Evolutionary conservation across 2,797 vertebrate genomes (phyloP).

Genomic region (Pteronotus mesoamericanus): DNA sequence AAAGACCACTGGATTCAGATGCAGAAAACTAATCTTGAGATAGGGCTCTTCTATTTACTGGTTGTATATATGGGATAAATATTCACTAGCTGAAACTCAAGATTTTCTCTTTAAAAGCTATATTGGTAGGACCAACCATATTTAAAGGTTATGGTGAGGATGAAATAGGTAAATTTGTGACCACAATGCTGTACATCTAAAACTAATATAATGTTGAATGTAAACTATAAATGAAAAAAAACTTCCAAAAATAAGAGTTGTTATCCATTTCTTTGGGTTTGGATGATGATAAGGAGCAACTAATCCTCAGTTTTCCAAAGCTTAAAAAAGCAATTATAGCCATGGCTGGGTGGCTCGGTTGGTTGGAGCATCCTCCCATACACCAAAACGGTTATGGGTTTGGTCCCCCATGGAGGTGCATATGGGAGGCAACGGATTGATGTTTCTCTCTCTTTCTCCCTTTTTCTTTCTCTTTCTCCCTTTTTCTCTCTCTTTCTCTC

Average conservation of each 20-base stretch:
- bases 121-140: neutral
- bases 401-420: too few species aligned
- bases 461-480: too few species aligned
- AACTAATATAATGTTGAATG: neutral
- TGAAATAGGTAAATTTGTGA: neutral
- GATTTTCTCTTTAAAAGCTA: neutral
- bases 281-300: neutral
- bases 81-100: neutral
- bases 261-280: neutral
- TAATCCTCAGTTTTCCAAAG: neutral
- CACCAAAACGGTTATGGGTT: too few species aligned
- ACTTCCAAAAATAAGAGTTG: neutral
- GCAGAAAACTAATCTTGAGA: neutral
- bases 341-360: too few species aligned
- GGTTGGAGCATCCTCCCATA: too few species aligned
- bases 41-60: neutral
- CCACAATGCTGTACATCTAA: neutral
- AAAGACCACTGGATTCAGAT: neutral
- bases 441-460: too few species aligned
- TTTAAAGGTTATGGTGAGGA: neutral
- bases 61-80: neutral
- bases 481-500: too few species aligned
- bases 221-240: neutral
- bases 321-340: neutral
- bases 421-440: too few species aligned